Evolutionary conservation across 2,888 invertebrate species (phyloP).

Genomic region (Ophioninae sp.): DNA sequence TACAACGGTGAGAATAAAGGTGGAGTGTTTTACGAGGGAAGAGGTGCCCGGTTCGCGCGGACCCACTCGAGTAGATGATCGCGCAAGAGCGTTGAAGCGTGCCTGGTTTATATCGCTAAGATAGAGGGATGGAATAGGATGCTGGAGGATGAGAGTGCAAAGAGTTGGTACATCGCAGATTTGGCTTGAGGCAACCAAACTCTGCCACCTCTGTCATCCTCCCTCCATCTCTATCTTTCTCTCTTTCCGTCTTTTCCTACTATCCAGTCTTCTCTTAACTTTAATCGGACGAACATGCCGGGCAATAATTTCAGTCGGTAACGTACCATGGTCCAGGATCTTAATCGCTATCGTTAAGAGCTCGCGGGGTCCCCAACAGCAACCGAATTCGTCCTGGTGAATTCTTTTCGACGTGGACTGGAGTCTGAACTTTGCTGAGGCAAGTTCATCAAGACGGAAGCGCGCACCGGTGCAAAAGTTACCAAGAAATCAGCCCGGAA

Average conservation of each 20-base stretch:
- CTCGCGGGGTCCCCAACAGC: slow-evolving; percentile 26
- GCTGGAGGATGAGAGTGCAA: slow-evolving; percentile 44
- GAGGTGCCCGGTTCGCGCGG: slow-evolving; percentile 43
- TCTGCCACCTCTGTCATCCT: slow-evolving; percentile 20
- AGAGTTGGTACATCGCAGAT: slow-evolving; percentile 38
- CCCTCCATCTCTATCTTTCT: neutral
- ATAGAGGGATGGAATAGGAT: slow-evolving; percentile 31
- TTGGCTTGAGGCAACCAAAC: slow-evolving; percentile 1
- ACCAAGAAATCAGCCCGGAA: neutral
- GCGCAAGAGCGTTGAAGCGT: slow-evolving; percentile 66
- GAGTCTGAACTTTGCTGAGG: slow-evolving; percentile 18
- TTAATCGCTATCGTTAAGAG: slow-evolving; percentile 71
- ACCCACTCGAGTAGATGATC: slow-evolving; percentile 61
- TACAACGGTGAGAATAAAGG: slow-evolving; percentile 36
- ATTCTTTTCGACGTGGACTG: slow-evolving; percentile 6
- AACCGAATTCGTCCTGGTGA: slow-evolving; percentile 37
- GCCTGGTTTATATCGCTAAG: slow-evolving; percentile 66
- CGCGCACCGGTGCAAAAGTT: slow-evolving; percentile 30
- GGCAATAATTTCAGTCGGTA: slow-evolving; percentile 67
- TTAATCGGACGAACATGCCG: slow-evolving; percentile 55
- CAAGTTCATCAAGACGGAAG: slow-evolving; percentile 37
- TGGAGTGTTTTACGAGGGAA: slow-evolving; percentile 57
- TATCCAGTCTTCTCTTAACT: slow-evolving; percentile 14
- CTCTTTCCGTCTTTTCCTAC: neutral
- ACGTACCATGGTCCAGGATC: slow-evolving; percentile 64